phyloP scores from a whole-genome alignment of 2,113 vertebrate species.

The Gorsachius goisagi region DNA sequence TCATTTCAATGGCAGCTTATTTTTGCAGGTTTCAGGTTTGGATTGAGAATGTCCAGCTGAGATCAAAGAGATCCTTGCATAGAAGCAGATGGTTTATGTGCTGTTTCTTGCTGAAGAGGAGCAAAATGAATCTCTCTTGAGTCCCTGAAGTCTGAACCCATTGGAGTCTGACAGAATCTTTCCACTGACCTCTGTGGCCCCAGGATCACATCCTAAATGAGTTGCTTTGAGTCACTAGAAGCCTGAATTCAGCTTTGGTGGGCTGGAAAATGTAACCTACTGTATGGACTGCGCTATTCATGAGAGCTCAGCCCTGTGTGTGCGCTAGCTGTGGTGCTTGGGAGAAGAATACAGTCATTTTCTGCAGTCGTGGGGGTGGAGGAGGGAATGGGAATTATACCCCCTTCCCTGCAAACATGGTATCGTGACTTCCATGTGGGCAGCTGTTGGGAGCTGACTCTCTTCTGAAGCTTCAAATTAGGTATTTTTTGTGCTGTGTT shows the following conservation, averaged over 20 bases:
- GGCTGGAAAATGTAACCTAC: constrained; percentile 61
- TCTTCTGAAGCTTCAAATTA: background rate
- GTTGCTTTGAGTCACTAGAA: constrained; percentile 21
- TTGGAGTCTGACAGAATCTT: constrained; percentile 28
- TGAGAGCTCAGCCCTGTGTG: background rate
- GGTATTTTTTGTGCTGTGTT: background rate
- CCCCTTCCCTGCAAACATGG: background rate
- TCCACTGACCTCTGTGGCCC: constrained; percentile 4
- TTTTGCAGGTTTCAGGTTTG: constrained; percentile 13
- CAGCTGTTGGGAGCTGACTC: background rate
- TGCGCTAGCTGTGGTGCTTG: background rate
- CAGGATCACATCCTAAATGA: constrained; percentile 29
- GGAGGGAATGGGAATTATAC: background rate
- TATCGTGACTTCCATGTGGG: rapidly evolving
- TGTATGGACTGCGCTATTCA: constrained; percentile 28
- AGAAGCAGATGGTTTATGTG: background rate
- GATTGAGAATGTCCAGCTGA: background rate
- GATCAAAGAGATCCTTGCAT: background rate
- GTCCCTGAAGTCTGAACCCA: background rate
- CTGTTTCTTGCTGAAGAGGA: background rate
- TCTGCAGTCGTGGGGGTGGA: background rate
- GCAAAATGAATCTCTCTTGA: background rate
- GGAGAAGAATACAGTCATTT: constrained; percentile 59
- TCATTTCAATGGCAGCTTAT: background rate
- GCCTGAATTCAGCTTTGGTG: constrained; percentile 33